Base-by-base conservation (phyloP, 2,888 invertebrate genomes). In the Rhingia rostrata region DNA sequence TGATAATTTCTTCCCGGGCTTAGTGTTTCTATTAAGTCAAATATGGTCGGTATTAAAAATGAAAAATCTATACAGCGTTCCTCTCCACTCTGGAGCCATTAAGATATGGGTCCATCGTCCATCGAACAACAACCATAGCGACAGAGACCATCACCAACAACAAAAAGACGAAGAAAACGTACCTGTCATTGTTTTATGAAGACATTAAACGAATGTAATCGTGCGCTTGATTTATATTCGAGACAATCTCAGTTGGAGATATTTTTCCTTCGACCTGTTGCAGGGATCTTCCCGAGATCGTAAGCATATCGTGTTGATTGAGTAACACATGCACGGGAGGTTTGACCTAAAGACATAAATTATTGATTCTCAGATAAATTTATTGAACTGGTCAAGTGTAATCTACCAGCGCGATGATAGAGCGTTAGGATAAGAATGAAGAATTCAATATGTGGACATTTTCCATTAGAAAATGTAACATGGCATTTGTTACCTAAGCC, bases 121-220 rank as follows among this genome's bases (percentile, higher is more conserved):
- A 35, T 10, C 45, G 56, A 73, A 69, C 66, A 58, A 54, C 61
- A 73, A 63, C 22, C 22, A 22, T 22, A 22, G 22, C 72, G 58
- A 67, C 63, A 63, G 49, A 49, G 14, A 54, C n/a, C 14, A 45
- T 64, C 32, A 49, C 39, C 39, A 45, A 45, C n/a, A 54, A 54
- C 22, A 9, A 35, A 41, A 41, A 51, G 9, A 33, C n/a, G 43
- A 54, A 41, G 43, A 58, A 73, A 77, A 74, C 70, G 80, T 84
- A 84, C 84, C 84, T 84, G 84, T 80, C 84, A 84, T 84, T 84
- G 84, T 84, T 84, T 84, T 84, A 84, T 84, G 80, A 84, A 84
- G 84, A 84, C 80, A 84, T 84, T 84, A 84, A 84, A 84, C 80
- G 84, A 84, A 84, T 84, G 84, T 80, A 84, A 80, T 84, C 84